phyloP scores from a whole-genome alignment of 2,888 invertebrate species.

The Cantharis rustica region DNA sequence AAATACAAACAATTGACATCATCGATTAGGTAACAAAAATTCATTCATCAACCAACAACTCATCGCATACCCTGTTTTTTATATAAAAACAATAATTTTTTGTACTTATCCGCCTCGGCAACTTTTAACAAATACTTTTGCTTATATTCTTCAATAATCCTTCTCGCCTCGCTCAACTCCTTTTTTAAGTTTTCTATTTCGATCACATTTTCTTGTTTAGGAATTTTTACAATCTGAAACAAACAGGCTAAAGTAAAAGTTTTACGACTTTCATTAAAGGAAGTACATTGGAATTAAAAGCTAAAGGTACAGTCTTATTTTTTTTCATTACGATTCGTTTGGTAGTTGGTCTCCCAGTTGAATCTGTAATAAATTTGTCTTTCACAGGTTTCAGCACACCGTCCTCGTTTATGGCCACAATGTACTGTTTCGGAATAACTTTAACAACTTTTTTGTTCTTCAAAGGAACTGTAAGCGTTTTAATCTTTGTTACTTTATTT shows the following conservation, averaged over 20 bases:
- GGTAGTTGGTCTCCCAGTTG: constrained; percentile 34
- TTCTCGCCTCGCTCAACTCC: constrained; percentile 49
- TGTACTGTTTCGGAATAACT: constrained; percentile 60
- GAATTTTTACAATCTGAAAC: constrained; percentile 27
- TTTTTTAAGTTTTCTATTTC: constrained; percentile 46
- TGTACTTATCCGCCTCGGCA: constrained; percentile 49
- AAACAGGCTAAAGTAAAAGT: not conserved
- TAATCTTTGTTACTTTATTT: constrained; percentile 32
- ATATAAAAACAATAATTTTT: constrained; percentile 45
- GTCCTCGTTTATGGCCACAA: constrained; percentile 45
- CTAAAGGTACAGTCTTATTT: constrained; percentile 46
- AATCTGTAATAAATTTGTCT: constrained; percentile 35
- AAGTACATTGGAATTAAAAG: constrained; percentile 37
- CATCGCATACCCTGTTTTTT: not conserved
- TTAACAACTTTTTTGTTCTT: constrained; percentile 58
- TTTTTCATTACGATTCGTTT: constrained; percentile 53
- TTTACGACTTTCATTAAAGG: not conserved
- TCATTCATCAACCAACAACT: not conserved
- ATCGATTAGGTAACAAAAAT: not conserved
- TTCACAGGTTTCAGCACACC: constrained; percentile 43
- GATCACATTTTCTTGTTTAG: constrained; percentile 17
- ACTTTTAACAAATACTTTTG: constrained; percentile 49
- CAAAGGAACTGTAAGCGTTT: constrained; percentile 32
- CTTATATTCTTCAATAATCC: constrained; percentile 51
- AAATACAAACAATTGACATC: constrained; percentile 17